These are phyloP conservation scores for Oxygymnocypris stewartii DNA, from an alignment of 2,113 vertebrate species.

Conservation along the genomic window DNA sequence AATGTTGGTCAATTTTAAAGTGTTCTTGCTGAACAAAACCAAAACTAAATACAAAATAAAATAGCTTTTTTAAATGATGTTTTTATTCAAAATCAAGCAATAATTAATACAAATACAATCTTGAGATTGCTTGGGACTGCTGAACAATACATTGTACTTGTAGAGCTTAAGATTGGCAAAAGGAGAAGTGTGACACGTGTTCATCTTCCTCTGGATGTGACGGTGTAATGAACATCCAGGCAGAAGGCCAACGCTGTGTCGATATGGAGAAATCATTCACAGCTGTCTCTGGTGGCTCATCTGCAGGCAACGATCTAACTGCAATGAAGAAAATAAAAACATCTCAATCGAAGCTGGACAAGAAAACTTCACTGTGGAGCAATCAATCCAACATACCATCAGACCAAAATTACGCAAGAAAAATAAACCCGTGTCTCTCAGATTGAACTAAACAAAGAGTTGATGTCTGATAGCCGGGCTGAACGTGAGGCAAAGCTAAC, in stretches of 20 bases:
- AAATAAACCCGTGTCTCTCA: neutral
- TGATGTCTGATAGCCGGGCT: neutral
- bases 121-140: neutral
- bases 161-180: neutral
- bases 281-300: constrained; percentile 53
- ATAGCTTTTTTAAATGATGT: too few relatives aligned
- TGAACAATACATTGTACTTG: neutral
- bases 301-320: constrained; percentile 18
- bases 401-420: neutral
- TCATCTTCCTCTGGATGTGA: constrained; percentile 47
- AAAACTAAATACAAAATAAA: too few relatives aligned
- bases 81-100: too few relatives aligned
- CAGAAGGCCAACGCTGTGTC: constrained; percentile 56
- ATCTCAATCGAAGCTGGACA: constrained; percentile 43
- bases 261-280: constrained; percentile 63
- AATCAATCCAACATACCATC: neutral
- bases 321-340: constrained; percentile 47
- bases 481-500: neutral
- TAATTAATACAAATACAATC: too few relatives aligned
- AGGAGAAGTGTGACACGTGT: constrained; percentile 48
- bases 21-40: too few relatives aligned
- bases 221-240: constrained; percentile 61
- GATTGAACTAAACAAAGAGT: neutral
- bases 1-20: too few relatives aligned
- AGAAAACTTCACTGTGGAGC: neutral